A percentile compares a stretch with the other conserved stretches of the same genome.
phyloP scores from a whole-genome alignment of 2,113 vertebrate genomes.

The Pogonocichla stellata region DNA sequence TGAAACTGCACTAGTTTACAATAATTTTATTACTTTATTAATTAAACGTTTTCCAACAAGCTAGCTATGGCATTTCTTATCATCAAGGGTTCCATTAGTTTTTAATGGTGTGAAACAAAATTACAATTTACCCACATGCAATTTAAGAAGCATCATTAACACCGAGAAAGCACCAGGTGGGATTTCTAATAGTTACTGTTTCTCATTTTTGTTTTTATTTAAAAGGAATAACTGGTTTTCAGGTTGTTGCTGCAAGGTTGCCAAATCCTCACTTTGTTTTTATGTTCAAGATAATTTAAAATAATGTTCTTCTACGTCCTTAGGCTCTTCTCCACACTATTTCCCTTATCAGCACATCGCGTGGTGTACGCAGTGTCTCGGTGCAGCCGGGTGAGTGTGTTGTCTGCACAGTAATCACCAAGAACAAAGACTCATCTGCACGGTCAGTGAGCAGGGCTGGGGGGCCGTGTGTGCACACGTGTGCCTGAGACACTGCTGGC shows the following conservation, averaged over 20 bases:
- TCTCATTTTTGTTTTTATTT: constrained; percentile 87
- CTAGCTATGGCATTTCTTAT: constrained; percentile 86
- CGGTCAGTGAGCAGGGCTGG: not conserved
- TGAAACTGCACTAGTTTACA: constrained; percentile 86
- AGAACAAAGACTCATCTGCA: constrained; percentile 71
- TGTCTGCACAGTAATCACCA: constrained; percentile 65
- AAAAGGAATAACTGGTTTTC: constrained; percentile 79
- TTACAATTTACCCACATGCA: constrained; percentile 85
- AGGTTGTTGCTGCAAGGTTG: constrained; percentile 63
- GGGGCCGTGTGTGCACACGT: not conserved
- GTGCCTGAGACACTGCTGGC: not conserved
- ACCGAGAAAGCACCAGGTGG: constrained; percentile 85
- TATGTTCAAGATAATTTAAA: constrained; percentile 73
- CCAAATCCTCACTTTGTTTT: constrained; percentile 66
- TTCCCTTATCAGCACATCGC: constrained; percentile 29
- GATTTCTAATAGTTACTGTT: constrained; percentile 85
- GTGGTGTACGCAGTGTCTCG: constrained; percentile 15
- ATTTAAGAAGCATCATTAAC: constrained; percentile 89
- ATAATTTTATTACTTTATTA: constrained; percentile 91
- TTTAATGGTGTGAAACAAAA: constrained; percentile 88
- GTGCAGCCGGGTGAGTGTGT: constrained; percentile 51
- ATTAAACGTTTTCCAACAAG: constrained; percentile 89
- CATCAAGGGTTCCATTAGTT: constrained; percentile 90
- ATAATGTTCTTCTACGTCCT: constrained; percentile 69
- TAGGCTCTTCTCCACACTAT: constrained; percentile 56